Conservation (phyloP, 2,888 invertebrate species). For the Frankliniella fusca region DNA sequence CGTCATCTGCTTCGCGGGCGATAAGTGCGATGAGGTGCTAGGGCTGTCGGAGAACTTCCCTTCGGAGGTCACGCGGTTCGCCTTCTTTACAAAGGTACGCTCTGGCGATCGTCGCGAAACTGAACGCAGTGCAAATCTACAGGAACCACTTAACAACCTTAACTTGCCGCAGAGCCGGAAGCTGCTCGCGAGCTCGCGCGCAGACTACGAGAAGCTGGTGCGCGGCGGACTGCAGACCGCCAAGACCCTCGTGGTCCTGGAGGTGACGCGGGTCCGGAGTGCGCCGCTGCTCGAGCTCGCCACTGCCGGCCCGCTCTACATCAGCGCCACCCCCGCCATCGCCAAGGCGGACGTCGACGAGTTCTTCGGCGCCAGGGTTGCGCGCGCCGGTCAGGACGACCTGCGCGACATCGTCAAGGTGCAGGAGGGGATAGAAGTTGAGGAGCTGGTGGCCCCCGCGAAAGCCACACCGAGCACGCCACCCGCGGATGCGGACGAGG, state of each 20-base stretch:
- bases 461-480: not conserved
- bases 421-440: not conserved
- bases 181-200: not conserved
- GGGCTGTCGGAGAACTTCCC: not conserved
- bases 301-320: not conserved
- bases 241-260: constrained; percentile 12
- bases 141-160: not conserved
- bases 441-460: not conserved
- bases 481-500: not conserved
- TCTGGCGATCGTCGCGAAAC: too few relatives aligned
- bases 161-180: not conserved
- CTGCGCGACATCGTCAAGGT: not conserved
- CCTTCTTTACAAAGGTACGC: not conserved
- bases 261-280: not conserved
- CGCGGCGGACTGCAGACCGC: not conserved
- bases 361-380: not conserved
- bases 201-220: constrained; percentile 9
- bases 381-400: not conserved
- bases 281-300: constrained; percentile 14
- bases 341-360: constrained; percentile 18
- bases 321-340: constrained; percentile 14
- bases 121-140: too few relatives aligned
- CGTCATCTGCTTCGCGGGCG: constrained; percentile 9
- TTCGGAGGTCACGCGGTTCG: not conserved
- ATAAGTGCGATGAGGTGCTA: constrained; percentile 8